Evolutionary conservation across 1,140 invertebrate genomes (phyloP), one percentile per base, ranked within the genome.

Genomic region (Stenopsyche tienmushanensis): DNA sequence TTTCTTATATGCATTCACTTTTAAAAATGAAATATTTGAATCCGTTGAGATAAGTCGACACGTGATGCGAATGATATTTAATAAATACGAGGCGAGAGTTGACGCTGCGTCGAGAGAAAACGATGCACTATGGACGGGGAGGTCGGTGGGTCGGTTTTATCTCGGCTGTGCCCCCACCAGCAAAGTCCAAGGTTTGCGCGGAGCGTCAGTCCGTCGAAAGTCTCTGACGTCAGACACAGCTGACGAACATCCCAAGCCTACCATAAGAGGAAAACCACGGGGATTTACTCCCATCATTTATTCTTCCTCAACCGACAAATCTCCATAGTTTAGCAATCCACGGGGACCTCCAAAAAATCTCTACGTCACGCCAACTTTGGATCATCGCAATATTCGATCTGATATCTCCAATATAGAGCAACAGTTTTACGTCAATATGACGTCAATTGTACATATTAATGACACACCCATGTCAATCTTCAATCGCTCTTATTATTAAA

Each of bases 71-170:
- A n/a, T n/a, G n/a, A n/a, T n/a, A n/a, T n/a, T n/a, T n/a, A n/a
- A n/a, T n/a, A n/a, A n/a, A n/a, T n/a, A n/a, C n/a, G n/a, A n/a
- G 23, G 1, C 1, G 50, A 53, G 29, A 53, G 3, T 2, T 1
- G 29, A 25, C 23, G 23, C 1, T 5, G 59, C 9, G 23, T 26
- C 45, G 50, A 18, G 62, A 39, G 42, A 41, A n/a, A n/a, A n/a
- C n/a, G n/a, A n/a, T 20, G 58, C 29, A 66, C 65, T 66, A 60
- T 58, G 57, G 17, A 52, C 25, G 17, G 29, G 18, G 47, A 42
- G n/a, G 65, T 44, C 45, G 57, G 10, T n/a, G 20, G 13, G 45
- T 41, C 17, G 29, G 65, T 66, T 66, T 66, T 66, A 66, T 66
- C 57, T n/a, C n/a, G n/a, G 24, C 2, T 10, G 23, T 17, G 10